Conservation (phyloP, 2,113 vertebrate species). For the Rhegmatorhina hoffmannsi region DNA sequence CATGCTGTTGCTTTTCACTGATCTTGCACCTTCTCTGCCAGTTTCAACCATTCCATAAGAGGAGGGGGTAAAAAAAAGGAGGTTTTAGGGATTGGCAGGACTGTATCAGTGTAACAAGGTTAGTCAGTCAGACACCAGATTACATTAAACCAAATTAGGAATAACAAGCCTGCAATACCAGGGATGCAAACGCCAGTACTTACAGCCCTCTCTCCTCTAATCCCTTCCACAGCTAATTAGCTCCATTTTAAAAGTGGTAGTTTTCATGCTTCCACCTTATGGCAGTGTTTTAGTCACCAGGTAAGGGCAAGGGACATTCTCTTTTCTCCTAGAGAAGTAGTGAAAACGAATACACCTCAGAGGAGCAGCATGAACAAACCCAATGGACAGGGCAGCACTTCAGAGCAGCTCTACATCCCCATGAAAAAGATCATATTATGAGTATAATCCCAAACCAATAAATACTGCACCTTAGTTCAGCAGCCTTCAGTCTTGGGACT, state of each 20-base stretch:
- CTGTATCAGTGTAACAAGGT: not conserved
- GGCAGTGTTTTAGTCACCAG: not conserved
- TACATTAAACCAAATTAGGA: not conserved
- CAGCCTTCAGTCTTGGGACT: not conserved
- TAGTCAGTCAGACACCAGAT: not conserved
- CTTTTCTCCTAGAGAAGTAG: not conserved
- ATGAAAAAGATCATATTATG: not conserved
- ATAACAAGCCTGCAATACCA: not conserved
- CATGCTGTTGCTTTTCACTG: not conserved
- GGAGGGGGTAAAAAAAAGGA: fast-evolving
- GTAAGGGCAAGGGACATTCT: not conserved
- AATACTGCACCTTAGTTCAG: not conserved
- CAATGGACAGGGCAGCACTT: not conserved
- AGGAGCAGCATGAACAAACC: not conserved
- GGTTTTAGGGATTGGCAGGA: not conserved
- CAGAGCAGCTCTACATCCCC: not conserved
- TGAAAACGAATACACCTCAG: not conserved
- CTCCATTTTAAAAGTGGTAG: not conserved
- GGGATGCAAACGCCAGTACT: not conserved
- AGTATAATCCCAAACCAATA: not conserved
- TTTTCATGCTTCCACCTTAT: not conserved
- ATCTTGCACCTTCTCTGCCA: not conserved
- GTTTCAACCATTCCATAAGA: not conserved
- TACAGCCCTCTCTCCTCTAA: not conserved
- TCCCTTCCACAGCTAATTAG: not conserved